Evolutionary conservation across 2,113 vertebrate genomes (phyloP).

Genomic region (Raja brachyura): DNA sequence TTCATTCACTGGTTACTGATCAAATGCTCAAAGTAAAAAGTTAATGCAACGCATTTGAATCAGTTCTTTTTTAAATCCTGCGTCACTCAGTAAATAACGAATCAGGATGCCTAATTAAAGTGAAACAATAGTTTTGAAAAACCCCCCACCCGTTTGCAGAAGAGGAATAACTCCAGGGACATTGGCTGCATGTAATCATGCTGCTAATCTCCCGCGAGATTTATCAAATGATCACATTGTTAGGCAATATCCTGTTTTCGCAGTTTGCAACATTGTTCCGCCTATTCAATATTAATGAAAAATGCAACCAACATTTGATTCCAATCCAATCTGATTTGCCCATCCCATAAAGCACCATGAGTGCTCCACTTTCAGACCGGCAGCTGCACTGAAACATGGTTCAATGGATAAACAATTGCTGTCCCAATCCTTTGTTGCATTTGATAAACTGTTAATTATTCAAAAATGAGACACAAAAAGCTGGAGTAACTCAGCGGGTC

Average conservation of each 20-base stretch:
- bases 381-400: not conserved
- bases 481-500: too few relatives aligned
- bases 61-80: not conserved
- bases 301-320: not conserved
- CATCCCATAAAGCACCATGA: constrained; percentile 9
- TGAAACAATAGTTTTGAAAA: not conserved
- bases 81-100: not conserved
- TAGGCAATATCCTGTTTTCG: not conserved
- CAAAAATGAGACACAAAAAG: too few relatives aligned
- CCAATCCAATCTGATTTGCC: constrained; percentile 1
- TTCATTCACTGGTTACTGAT: not conserved
- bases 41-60: constrained; percentile 7
- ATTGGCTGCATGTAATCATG: not conserved
- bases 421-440: not conserved
- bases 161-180: not conserved
- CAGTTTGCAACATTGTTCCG: not conserved
- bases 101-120: not conserved
- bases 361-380: not conserved
- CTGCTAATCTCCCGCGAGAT: not conserved
- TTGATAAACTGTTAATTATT: not conserved
- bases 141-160: not conserved
- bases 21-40: constrained; percentile 8
- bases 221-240: not conserved
- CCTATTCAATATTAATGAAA: not conserved
- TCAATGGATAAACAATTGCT: not conserved